Base-by-base conservation (phyloP, 2,888 invertebrate species). In the Quadroppia sp. region DNA sequence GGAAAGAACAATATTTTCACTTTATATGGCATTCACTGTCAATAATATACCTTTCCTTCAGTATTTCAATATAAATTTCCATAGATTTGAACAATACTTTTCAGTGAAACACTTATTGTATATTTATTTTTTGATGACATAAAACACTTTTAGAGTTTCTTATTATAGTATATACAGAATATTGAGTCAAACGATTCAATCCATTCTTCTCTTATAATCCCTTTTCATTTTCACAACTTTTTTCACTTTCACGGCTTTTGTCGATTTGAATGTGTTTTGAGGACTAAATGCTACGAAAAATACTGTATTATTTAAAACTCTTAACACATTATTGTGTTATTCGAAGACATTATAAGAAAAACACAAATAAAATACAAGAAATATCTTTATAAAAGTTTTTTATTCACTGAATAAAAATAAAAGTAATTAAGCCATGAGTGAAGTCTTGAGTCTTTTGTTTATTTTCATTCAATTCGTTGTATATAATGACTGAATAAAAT, bases 181-280 rank as follows among this genome's bases (percentile, higher is more conserved):
- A 50, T 53, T 53, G 53, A 53, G 53, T 53, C 53, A 53, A 53
- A 7, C 36, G 6, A 7, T 36, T 36, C 36, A 36, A n/a, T 53
- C 53, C 53, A 53, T 53, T 53, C 53, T 53, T 23, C 7, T 23
- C 53, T 20, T 20, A 25, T 53, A 53, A 53, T 53, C 53, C 53
- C 17, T 20, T 15, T 25, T 23, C 6, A 4, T 25, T 23, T 25
- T 53, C 53, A 25, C 6, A 13, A 20, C 50, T 50, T 7, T 20
- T n/a, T 45, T n/a, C n/a, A n/a, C n/a, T n/a, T 17, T 17, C 15
- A 3, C 17, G 17, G 7, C n/a, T 20, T 50, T 50, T 50, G 11
- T 36, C 4, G 36, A n/a, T n/a, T n/a, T 36, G 36, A 36, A 36
- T 7, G 36, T 36, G 11, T 11, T 36, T 36, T 36, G n/a, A 36